phyloP scores from a whole-genome alignment of 2,113 vertebrate genomes.

The Ciconia boyciana region DNA sequence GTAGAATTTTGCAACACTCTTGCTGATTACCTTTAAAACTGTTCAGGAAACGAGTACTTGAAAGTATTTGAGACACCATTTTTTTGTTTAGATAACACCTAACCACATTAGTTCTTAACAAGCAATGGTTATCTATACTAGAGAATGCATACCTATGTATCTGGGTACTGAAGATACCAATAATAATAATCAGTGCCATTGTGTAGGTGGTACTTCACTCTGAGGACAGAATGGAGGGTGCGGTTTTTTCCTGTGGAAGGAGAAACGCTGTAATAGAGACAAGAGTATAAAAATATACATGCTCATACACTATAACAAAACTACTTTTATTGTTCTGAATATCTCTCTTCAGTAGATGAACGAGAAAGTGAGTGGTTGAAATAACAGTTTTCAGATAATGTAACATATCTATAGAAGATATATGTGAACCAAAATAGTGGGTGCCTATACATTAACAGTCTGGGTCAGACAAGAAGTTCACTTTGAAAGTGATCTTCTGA shows the following conservation, averaged over 20 bases:
- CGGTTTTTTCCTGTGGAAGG: accelerated
- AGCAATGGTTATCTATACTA: not conserved
- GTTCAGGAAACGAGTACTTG: not conserved
- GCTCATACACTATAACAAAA: not conserved
- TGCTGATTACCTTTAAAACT: not conserved
- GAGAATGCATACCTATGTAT: not conserved
- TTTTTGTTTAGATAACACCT: not conserved
- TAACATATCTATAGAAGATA: not conserved
- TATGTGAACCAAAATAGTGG: not conserved
- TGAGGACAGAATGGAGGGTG: not conserved
- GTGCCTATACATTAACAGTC: not conserved
- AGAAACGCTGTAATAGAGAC: not conserved
- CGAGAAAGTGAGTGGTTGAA: not conserved
- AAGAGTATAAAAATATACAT: not conserved
- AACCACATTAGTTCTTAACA: not conserved
- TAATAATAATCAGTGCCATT: not conserved
- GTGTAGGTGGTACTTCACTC: not conserved
- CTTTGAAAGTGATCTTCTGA: not conserved
- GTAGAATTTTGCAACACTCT: not conserved
- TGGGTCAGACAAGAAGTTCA: not conserved
- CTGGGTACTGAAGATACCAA: not conserved
- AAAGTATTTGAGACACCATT: not conserved
- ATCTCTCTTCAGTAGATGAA: not conserved
- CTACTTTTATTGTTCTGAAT: not conserved
- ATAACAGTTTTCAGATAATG: not conserved